A percentile compares a stretch with the other conserved stretches of the same genome.
Evolutionary conservation across 2,113 vertebrate genomes (phyloP).

Genomic region (Oryzias curvinotus): DNA sequence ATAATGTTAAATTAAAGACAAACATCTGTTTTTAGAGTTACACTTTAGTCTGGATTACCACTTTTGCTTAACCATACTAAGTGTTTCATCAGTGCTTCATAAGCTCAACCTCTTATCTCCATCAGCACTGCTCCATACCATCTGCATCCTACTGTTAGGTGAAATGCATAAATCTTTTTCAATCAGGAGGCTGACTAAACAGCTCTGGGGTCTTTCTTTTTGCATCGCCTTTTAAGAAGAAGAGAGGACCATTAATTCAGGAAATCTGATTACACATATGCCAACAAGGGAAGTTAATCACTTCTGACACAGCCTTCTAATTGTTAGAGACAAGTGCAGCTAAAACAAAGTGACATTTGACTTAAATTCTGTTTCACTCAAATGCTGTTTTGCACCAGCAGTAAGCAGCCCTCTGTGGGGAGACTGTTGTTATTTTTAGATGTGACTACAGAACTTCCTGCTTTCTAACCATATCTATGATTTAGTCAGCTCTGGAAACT

Average conservation of each 20-base stretch:
- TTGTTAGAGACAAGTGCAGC: conserved; percentile 23
- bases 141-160: conserved; percentile 53
- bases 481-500: conserved; percentile 20
- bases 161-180: conserved; percentile 39
- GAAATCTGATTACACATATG: conserved; percentile 21
- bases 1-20: not conserved
- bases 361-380: conserved; percentile 12
- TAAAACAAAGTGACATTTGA: conserved; percentile 27
- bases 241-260: conserved; percentile 12
- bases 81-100: conserved; percentile 54
- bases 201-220: conserved; percentile 5
- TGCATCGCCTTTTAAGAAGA: conserved; percentile 1
- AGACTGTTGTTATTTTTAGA: conserved; percentile 11
- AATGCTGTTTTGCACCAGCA: not conserved
- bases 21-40: conserved; percentile 1
- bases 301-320: conserved; percentile 13
- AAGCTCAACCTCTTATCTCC: conserved; percentile 44
- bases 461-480: conserved; percentile 14
- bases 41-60: not conserved
- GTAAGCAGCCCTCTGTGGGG: not conserved
- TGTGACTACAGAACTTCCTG: conserved; percentile 18
- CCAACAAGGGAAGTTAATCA: conserved; percentile 12
- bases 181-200: conserved; percentile 31
- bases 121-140: conserved; percentile 26
- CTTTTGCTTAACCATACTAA: conserved; percentile 45